Evolutionary conservation across 2,797 vertebrate species (phyloP), one percentile per base, ranked within the genome.

Genomic region (Rhabdophis nuchalis): DNA sequence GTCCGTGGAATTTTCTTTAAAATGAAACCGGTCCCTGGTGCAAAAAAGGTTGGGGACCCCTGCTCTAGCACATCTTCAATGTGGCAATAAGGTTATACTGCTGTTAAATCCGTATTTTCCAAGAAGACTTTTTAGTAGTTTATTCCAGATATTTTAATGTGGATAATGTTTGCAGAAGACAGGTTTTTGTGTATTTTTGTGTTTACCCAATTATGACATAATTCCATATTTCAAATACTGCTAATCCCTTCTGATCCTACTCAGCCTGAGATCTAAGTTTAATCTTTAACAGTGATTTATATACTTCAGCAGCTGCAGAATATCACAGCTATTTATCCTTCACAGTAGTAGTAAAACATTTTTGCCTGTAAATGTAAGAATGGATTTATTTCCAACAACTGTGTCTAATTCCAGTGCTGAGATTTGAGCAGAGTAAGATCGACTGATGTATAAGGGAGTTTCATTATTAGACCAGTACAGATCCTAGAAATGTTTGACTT

Each of bases 191-290:
- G 89, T 95, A 91, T 95, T n/a, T 92, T 95, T 95, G 94, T 93
- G 91, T 96, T 96, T 96, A 93, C 94, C 91, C 96, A 96, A 96
- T 96, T 96, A 94, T 91, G 94, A 93, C 90, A 88, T 96, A 96
- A 97, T 96, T 95, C 93, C 89, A 90, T 93, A 94, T 68, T 96
- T 86, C 93, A 95, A 95, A 95, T 91, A 91, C 91, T 85, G 60
- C 89, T 96, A 96, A 96, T 96, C 96, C 96, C 92, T 91, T 92
- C 93, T 95, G 96, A 97, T 95, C 94, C 94, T 85, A 90, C 92
- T 95, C 95, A 97, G 92, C 91, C 91, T 94, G 92, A 85, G 90
- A 94, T 95, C 94, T 92, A 90, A 92, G 12, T 93, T 96, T 96
- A 96, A 95, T 95, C 93, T 95, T 93, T 92, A 95, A 95, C 93